These are phyloP conservation scores for Sinelater perroti DNA, from an alignment of 2,888 invertebrate species.

Conservation along the genomic window DNA sequence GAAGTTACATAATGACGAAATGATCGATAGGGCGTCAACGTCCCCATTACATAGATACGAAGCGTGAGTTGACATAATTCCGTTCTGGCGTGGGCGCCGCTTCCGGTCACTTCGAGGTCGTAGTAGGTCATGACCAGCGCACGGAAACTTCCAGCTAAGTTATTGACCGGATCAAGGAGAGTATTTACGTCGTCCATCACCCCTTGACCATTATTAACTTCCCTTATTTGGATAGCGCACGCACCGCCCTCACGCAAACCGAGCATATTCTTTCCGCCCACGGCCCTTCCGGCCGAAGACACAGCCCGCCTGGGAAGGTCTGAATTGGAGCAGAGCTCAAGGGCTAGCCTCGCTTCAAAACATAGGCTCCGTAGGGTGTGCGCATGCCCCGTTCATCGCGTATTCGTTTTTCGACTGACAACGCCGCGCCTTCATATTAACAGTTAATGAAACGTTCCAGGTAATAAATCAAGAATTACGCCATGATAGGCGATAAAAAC, in stretches of 20 bases:
- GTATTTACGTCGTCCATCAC: slow-evolving; percentile 33
- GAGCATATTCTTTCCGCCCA: slow-evolving; percentile 6
- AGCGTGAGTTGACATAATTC: slow-evolving; percentile 45
- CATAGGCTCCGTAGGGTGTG: no score
- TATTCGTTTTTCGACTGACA: no score
- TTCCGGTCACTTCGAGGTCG: slow-evolving; percentile 43
- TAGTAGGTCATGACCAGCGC: slow-evolving; percentile 42
- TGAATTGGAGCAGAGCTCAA: no score
- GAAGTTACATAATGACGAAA: slow-evolving; percentile 31
- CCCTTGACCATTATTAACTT: slow-evolving; percentile 21
- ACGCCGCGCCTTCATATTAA: no score
- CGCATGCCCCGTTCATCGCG: no score
- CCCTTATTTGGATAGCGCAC: slow-evolving; percentile 28
- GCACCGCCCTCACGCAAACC: slow-evolving; percentile 22
- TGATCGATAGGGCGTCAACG: slow-evolving; percentile 41
- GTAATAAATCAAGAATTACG: no score
- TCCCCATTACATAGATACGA: slow-evolving; percentile 40
- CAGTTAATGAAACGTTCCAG: no score
- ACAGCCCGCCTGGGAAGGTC: no score
- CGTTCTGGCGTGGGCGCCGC: slow-evolving; percentile 39
- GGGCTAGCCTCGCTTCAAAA: no score
- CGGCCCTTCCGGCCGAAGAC: no score
- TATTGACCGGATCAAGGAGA: slow-evolving; percentile 35
- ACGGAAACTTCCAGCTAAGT: slow-evolving; percentile 34
- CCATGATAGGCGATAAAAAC: no score